Evolutionary conservation across 2,888 invertebrate species (phyloP), one percentile per base, ranked within the genome.

Genomic region (Stenchaetothrips biformis): DNA sequence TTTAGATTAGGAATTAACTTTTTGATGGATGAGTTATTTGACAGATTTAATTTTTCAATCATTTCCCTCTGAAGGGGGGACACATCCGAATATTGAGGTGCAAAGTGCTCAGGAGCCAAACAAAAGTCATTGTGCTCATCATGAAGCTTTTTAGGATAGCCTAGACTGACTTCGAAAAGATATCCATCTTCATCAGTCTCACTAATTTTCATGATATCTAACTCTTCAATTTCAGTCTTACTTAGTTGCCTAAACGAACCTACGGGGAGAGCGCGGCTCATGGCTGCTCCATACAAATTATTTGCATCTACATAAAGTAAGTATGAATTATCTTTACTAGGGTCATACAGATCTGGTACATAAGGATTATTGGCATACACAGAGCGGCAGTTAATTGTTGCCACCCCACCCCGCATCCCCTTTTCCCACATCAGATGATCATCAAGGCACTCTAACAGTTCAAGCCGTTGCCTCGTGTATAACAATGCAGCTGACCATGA

Each of bases 1-100:
- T 48, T 21, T 25, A 80, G 27, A 49, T 77, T 80, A 4, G 49
- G 49, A 18, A 67, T 48, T 18, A 80, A 21, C 18, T 80, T 80
- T 77, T 62, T 62, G 8, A 18, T 13, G 6, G 13, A 16, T 62
- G 8, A 16, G 13, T 62, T 18, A 13, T 9, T 16, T 6, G 6
- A 6, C 18, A 9, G 6, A 6, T 16, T 16, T 16, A 16, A 62
- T 49, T 49, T 49, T 6, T 18, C 18, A 16, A 62, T 62, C 8
- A 62, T 9, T 62, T 18, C 18, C 18, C 18, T 62, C 62, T 62
- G 62, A 6, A 62, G 18, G 9, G 6, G 9, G 9, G 48, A 47
- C 9, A 27, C 13, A 48, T 77, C 4, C 16, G 9, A 4, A 25
- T 77, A 48, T 11, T 8, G 6, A 21, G 77, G 74, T 1, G 7